A percentile compares a stretch with the other conserved stretches of the same genome.
Conservation (phyloP, 1,140 invertebrate species). For the Cardiocondyla obscurior region DNA sequence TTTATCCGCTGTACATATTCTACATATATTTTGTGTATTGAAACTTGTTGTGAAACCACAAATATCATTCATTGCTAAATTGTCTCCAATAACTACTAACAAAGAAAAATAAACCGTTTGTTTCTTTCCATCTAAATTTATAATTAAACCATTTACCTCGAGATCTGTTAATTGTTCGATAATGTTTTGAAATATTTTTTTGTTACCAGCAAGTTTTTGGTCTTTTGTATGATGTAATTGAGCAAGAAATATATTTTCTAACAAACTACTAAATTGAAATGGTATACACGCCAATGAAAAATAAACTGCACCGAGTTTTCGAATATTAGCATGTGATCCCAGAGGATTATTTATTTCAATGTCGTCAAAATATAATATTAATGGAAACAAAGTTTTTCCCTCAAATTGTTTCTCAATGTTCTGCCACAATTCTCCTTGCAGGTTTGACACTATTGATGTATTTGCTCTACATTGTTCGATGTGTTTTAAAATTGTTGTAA, state of each 20-base stretch:
- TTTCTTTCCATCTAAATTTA: neutral
- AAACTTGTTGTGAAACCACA: neutral
- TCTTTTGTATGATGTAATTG: neutral
- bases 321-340: neutral
- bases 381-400: neutral
- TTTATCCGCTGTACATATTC: neutral
- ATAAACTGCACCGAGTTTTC: neutral
- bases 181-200: conserved; percentile 8
- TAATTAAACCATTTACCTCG: neutral
- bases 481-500: neutral
- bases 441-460: neutral
- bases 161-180: neutral
- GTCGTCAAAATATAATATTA: conserved; percentile 21
- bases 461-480: neutral
- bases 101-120: neutral
- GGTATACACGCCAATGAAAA: neutral
- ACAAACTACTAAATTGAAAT: neutral
- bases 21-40: neutral
- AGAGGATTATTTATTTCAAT: conserved; percentile 14
- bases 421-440: conserved; percentile 1
- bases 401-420: neutral
- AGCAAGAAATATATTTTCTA: conserved; percentile 15
- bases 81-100: neutral
- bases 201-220: neutral
- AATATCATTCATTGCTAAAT: neutral